Evolutionary conservation across 2,113 vertebrate genomes (phyloP), one percentile per base, ranked within the genome.

Genomic region (Antigone vipio): DNA sequence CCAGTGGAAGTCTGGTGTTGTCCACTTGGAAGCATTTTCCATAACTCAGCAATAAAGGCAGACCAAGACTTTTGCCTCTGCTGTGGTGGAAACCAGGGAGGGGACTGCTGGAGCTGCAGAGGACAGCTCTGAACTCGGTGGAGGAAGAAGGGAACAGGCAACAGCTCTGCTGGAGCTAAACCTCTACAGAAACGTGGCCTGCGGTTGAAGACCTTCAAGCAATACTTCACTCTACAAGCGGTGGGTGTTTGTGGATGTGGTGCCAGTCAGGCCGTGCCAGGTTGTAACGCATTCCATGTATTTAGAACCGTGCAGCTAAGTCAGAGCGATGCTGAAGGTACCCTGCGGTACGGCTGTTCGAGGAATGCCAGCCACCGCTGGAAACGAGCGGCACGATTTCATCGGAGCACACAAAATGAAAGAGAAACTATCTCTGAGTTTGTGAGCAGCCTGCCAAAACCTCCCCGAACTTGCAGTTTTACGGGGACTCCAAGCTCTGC

Each of bases 11-110:
- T 45, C 58, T 64, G 55, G 15, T 55, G 88, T 74, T 88, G 24
- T 34, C 69, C 12, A 7, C 23, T 81, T 45, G 67, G 45, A 81
- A 63, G n/a, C 12, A 50, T 74, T 81, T 89, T 45, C 40, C 68
- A 2, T 17, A 38, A 24, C 12, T 34, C 0, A 0, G 32, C 12
- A 38, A 27, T 12, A 44, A 79, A 53, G 30, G 16, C 27, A 71
- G 45, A 44, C 8, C 11, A 27, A 77, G 62, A 30, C 27, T 45
- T 45, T 85, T 62, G 16, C 58, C 30, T 62, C 21, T 69, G 1
- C 27, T 6, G 2, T 82, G 50, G 15, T 67, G 32, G 74, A 88
- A 53, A 71, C 3, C 32, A 40, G 56, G 69, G 49, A 83, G n/a
- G 62, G 12, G 23, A 29, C 12, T 35, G 38, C 30, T 74, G 40